Base-by-base conservation (phyloP, 2,113 vertebrate genomes). In the Nothobranchius furzeri region DNA sequence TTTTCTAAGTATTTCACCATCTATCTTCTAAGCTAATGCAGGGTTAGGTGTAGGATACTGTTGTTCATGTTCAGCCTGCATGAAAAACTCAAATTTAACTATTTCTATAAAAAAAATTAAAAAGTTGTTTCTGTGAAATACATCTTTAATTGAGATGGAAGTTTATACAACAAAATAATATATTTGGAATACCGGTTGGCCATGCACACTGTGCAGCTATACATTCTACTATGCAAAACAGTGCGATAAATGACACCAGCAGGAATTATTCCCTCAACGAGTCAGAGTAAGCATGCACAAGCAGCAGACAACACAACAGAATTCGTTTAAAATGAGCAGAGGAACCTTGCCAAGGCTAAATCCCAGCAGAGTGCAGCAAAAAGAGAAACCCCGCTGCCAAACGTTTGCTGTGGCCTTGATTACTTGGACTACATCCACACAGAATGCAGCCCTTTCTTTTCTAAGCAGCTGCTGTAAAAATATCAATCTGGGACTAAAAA, bases 321-420 rank as follows among this genome's bases (percentile, higher is more conserved):
- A 57, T 58, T 52, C 20, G 58, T 50, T 70, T 60, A 66, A 74
- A 77, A 67, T 65, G 54, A 86, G 74, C 68, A 45, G 59, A 60
- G 57, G 62, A 61, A 57, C 50, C 64, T 72, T 56, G 78, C 75
- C 83, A 84, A 49, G 68, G 62, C 43, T 52, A 59, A 76, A 68
- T 83, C 70, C 81, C 83, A 73, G 43, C 70, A 71, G 81, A 64
- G 65, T 55, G 63, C 47, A 62, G 70, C 71, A 76, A 47, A 74
- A 71, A 63, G 58, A 81, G 24, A 82, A 64, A 59, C 59, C 48
- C 43, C 62, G 20, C 64, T 85, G 86, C 83, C 83, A 87, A 88
- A 79, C 79, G 81, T 81, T 73, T 81, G 76, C 68, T 78, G 70
- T 76, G 70, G 70, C 73, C 78, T 65, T 76, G 68, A 80, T 85